phyloP scores from a whole-genome alignment of 2,797 vertebrate genomes.

The Myripristis murdjan region DNA sequence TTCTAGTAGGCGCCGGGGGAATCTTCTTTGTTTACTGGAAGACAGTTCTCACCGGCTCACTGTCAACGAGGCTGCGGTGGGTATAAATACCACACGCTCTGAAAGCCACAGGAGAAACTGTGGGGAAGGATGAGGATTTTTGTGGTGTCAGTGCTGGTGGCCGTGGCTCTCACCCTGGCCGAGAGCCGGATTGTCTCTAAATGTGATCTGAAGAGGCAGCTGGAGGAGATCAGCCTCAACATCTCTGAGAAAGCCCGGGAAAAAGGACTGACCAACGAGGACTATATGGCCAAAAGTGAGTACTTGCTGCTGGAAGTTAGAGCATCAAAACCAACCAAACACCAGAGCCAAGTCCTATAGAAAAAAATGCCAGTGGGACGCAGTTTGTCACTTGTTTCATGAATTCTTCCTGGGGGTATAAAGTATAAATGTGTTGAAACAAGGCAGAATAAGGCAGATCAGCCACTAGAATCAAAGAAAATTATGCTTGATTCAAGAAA shows the following conservation, averaged over 20 bases:
- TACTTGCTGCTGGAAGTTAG: background rate
- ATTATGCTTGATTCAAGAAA: no score
- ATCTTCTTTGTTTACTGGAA: constrained; percentile 18
- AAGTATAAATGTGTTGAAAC: no score
- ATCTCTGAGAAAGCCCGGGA: background rate
- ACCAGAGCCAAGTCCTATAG: no score
- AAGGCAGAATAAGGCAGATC: no score
- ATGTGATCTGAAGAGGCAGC: constrained; percentile 43
- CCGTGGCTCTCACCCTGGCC: constrained; percentile 29
- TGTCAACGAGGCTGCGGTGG: background rate
- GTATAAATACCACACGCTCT: constrained; percentile 2
- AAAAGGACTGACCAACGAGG: background rate
- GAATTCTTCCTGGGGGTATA: no score
- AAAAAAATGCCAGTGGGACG: no score
- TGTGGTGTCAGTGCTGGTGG: constrained; percentile 17
- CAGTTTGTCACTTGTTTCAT: no score
- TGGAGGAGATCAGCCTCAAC: background rate
- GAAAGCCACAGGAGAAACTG: background rate
- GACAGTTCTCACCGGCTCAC: background rate
- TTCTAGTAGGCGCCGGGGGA: background rate
- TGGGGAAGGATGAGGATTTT: constrained; percentile 43
- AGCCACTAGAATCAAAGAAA: no score
- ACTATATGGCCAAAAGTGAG: constrained; percentile 56
- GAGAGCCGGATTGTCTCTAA: constrained; percentile 10
- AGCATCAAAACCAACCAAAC: no score